These are phyloP conservation scores for Chelonus insularis DNA, from an alignment of 1,140 invertebrate species.

Conservation along the genomic window DNA sequence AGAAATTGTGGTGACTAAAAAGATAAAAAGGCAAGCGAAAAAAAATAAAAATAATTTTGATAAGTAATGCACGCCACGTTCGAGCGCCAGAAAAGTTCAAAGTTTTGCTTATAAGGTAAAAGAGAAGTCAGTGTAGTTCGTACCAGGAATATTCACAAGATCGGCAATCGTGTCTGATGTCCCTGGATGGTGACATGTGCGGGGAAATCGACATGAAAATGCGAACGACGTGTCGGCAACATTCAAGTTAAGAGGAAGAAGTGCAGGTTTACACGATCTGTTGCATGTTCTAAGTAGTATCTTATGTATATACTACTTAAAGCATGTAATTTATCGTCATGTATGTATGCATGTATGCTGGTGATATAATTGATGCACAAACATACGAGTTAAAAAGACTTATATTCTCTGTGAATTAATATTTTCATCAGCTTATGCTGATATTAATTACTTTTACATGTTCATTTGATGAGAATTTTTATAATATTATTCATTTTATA, in stretches of 20 bases:
- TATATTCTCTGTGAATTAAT: too few relatives aligned
- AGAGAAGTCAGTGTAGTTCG: background rate
- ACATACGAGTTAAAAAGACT: too few relatives aligned
- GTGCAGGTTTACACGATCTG: background rate
- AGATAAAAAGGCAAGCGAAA: too few relatives aligned
- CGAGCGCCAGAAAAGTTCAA: background rate
- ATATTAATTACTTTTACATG: too few relatives aligned
- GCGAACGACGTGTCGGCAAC: background rate
- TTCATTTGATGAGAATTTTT: too few relatives aligned
- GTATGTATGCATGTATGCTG: too few relatives aligned
- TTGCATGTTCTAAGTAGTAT: background rate
- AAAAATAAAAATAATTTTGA: too few relatives aligned
- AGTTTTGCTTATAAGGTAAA: background rate
- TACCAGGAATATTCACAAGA: constrained; percentile 7
- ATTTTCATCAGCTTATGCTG: too few relatives aligned
- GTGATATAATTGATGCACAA: too few relatives aligned
- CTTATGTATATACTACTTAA: background rate
- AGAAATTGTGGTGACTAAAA: too few relatives aligned
- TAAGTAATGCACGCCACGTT: background rate
- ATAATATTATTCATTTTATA: too few relatives aligned
- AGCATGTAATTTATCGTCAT: too few relatives aligned
- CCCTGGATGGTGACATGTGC: background rate
- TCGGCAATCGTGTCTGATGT: constrained; percentile 6
- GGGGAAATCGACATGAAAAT: background rate
- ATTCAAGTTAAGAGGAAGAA: background rate